Conservation (phyloP, 2,113 vertebrate species). For the Carlito syrichta region DNA sequence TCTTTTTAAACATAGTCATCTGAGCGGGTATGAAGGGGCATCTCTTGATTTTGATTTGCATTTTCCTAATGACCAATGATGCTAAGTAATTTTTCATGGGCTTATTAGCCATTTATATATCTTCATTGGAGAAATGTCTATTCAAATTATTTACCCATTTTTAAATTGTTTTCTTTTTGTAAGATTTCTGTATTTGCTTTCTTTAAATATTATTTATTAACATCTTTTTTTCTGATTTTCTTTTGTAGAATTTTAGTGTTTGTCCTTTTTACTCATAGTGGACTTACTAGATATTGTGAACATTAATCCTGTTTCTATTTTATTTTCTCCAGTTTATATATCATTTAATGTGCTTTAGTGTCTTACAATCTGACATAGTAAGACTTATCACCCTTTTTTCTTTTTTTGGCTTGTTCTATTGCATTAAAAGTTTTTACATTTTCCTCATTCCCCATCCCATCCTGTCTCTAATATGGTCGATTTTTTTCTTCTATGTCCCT, state of each 20-base stretch:
- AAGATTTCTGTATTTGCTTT: neutral
- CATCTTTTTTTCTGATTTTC: neutral
- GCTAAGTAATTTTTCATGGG: neutral
- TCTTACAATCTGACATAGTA: neutral
- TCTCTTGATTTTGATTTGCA: neutral
- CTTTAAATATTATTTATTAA: neutral
- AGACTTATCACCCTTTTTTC: neutral
- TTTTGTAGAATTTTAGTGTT: neutral
- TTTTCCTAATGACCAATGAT: neutral
- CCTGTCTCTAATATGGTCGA: neutral
- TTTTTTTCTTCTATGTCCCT: neutral
- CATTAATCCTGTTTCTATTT: neutral
- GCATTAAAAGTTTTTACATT: neutral
- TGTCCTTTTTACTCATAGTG: neutral
- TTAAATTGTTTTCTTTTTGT: neutral
- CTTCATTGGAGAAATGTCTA: neutral
- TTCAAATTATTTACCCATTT: neutral
- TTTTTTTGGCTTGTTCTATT: neutral
- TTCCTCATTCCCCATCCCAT: neutral
- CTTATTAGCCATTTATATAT: neutral
- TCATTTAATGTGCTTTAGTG: neutral
- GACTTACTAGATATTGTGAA: neutral
- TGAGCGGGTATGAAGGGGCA: neutral
- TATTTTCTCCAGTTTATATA: neutral
- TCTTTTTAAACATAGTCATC: neutral